These are phyloP conservation scores for Cephus rjabovi DNA, from an alignment of 2,888 invertebrate genomes.

Conservation along the genomic window DNA sequence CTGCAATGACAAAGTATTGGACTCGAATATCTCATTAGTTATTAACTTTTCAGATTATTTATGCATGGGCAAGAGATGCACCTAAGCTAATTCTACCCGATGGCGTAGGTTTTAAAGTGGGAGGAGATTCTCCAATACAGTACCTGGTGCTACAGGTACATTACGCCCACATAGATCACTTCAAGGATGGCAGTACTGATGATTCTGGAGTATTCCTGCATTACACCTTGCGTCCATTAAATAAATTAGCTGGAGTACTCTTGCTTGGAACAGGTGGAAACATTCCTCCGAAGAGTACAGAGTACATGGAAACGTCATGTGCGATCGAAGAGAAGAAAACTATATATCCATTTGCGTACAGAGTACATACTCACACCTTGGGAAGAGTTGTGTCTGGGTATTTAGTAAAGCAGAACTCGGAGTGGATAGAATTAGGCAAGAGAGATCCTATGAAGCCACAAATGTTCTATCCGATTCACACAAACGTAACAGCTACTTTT, in stretches of 20 bases:
- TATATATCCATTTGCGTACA: conserved; percentile 94
- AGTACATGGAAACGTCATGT: conserved; percentile 94
- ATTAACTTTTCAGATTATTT: conserved; percentile 76
- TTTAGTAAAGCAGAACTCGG: conserved; percentile 71
- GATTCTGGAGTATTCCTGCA: conserved; percentile 86
- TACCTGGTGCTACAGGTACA: conserved; percentile 96
- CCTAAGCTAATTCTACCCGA: conserved; percentile 83
- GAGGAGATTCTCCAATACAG: conserved; percentile 82
- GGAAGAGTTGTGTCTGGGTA: conserved; percentile 90
- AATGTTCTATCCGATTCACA: conserved; percentile 91
- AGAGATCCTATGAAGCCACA: conserved; percentile 89
- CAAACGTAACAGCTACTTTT: conserved; percentile 72
- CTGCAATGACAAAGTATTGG: conserved; percentile 67
- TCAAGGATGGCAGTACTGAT: conserved; percentile 81
- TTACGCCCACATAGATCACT: conserved; percentile 76
- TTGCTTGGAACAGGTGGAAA: conserved; percentile 88
- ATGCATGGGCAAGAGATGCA: conserved; percentile 96
- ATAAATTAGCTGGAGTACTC: conserved; percentile 91
- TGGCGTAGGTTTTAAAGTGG: conserved; percentile 94
- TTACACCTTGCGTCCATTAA: conserved; percentile 82
- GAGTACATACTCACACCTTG: conserved; percentile 93
- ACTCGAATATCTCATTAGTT: background rate
- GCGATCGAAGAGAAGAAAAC: conserved; percentile 81
- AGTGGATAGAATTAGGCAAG: conserved; percentile 88
- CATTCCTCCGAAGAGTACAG: conserved; percentile 77